Conservation (phyloP, 2,113 vertebrate species). For the Tachuris rubrigastra region DNA sequence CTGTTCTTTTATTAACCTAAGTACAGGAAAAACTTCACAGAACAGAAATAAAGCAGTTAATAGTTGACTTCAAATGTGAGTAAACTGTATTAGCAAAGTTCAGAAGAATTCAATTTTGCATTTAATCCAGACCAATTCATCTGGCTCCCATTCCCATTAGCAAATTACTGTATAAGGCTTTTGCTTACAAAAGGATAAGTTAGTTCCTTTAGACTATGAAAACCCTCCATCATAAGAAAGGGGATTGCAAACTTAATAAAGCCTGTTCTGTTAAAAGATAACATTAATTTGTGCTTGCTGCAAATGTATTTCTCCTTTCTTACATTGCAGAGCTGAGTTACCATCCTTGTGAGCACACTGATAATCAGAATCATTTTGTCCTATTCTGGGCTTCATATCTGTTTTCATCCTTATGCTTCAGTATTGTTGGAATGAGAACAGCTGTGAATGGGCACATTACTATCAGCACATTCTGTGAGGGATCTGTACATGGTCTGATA, state of each 20-base stretch:
- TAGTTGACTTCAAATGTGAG: not conserved
- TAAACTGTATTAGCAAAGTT: not conserved
- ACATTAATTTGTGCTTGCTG: not conserved
- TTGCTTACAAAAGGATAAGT: not conserved
- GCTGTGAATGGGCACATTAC: constrained; percentile 28
- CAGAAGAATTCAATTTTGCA: not conserved
- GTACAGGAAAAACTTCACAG: not conserved
- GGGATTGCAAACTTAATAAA: not conserved
- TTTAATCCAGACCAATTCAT: not conserved
- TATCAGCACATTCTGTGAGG: not conserved
- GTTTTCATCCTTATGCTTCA: constrained; percentile 43
- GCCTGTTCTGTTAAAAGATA: not conserved
- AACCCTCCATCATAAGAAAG: not conserved
- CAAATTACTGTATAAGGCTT: not conserved
- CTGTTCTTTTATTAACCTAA: not conserved
- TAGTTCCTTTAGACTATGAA: not conserved
- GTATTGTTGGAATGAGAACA: constrained; percentile 50
- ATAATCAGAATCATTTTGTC: constrained; percentile 6
- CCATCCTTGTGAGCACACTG: not conserved
- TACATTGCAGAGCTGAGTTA: not conserved
- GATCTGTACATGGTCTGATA: not conserved
- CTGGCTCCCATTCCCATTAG: not conserved
- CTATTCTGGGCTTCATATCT: constrained; percentile 58
- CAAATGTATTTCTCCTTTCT: not conserved
- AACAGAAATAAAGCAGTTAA: not conserved